A percentile compares a stretch with the other conserved stretches of the same genome.
These are phyloP conservation scores for Acanthochromis polyacanthus DNA, from an alignment of 2,113 vertebrate genomes.

Conservation along the genomic window DNA sequence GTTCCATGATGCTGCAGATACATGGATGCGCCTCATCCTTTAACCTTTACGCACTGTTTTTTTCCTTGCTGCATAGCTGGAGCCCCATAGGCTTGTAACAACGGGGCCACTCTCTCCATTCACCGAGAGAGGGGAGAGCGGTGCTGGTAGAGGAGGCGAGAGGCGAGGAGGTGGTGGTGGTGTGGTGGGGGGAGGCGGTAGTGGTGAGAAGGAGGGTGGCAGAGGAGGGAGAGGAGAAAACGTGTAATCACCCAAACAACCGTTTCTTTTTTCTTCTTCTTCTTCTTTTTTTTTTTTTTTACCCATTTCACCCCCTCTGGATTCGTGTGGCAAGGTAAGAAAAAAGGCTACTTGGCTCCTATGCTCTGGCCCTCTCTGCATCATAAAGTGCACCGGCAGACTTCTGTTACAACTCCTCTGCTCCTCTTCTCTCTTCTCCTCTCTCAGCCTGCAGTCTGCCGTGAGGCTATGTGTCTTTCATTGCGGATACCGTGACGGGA, in stretches of 20 bases:
- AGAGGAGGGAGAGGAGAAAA: conserved; percentile 43
- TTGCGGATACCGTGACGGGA: conserved; percentile 65
- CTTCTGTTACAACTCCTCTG: conserved; percentile 59
- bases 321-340: conserved; percentile 73
- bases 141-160: conserved; percentile 31
- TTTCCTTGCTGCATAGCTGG: conserved; percentile 43
- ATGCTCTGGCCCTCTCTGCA: conserved; percentile 51
- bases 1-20: conserved; percentile 31
- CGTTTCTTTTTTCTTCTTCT: conserved; percentile 13
- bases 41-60: conserved; percentile 4
- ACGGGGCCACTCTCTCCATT: conserved; percentile 57
- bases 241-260: conserved; percentile 81
- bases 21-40: conserved; percentile 50
- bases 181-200: not conserved
- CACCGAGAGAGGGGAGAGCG: conserved; percentile 54
- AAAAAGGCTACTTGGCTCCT: conserved; percentile 55
- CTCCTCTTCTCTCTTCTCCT: conserved; percentile 43
- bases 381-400: conserved; percentile 51
- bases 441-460: conserved; percentile 45
- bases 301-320: conserved; percentile 74
- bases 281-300: conserved; percentile 29
- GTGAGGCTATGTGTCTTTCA: conserved; percentile 37
- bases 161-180: not conserved
- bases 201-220: conserved; percentile 11
- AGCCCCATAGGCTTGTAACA: conserved; percentile 43